Evolutionary conservation across 2,888 invertebrate genomes (phyloP).

Genomic region (Agonopterix arenella): DNA sequence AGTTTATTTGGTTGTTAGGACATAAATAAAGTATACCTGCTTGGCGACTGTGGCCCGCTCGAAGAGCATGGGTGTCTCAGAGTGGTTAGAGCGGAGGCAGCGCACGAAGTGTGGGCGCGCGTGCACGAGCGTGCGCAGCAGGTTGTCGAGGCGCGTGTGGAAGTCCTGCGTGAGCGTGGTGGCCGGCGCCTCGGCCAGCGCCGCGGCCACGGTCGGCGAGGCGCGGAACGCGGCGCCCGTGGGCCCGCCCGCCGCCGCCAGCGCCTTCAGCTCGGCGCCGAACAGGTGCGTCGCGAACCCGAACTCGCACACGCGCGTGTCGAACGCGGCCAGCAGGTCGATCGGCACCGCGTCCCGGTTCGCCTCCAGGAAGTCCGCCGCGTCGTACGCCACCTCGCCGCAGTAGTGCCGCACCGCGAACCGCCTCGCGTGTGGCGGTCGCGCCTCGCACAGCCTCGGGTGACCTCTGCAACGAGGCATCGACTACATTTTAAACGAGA

Average conservation of each 20-base stretch:
- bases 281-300: conserved; percentile 98
- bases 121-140: conserved; percentile 93
- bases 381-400: conserved; percentile 88
- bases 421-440: conserved; percentile 85
- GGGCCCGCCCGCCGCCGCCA: conserved; percentile 72
- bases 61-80: conserved; percentile 88
- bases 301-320: conserved; percentile 94
- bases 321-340: conserved; percentile 94
- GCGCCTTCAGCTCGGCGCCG: conserved; percentile 93
- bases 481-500: background rate
- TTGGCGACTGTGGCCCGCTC: conserved; percentile 90
- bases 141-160: conserved; percentile 94
- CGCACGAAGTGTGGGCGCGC: conserved; percentile 96
- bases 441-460: conserved; percentile 86
- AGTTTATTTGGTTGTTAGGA: background rate
- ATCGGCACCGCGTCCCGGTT: conserved; percentile 95
- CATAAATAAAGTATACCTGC: conserved; percentile 63
- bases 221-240: conserved; percentile 89
- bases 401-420: conserved; percentile 94
- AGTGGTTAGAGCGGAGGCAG: conserved; percentile 91
- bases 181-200: conserved; percentile 86
- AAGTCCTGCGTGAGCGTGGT: conserved; percentile 96
- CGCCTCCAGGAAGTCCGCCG: conserved; percentile 91
- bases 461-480: conserved; percentile 85
- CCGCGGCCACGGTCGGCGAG: conserved; percentile 90